Base-by-base conservation (phyloP, 2,888 invertebrate species). In the Anoplius nigerrimus region DNA sequence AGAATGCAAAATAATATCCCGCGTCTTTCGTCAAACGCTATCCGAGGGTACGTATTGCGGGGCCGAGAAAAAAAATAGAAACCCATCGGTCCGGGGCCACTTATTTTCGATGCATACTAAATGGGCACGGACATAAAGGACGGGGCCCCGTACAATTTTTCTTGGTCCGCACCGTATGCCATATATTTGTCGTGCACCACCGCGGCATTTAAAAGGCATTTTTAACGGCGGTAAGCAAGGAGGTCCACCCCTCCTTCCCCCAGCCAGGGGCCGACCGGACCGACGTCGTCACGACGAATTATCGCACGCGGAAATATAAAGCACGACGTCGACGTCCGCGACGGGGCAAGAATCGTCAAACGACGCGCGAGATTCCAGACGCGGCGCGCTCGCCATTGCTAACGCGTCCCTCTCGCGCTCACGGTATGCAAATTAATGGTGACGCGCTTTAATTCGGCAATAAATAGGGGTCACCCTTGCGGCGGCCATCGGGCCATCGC, bases 391-490 rank as follows among this genome's bases (percentile, higher is more conserved):
- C n/a, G n/a, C n/a, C n/a, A n/a, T n/a, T 53, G 73, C 46, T 63
- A 64, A 71, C 71, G 75, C 61, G n/a, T 75, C 66, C 69, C 69
- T 66, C 67, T 74, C 74, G 71, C 64, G 75, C 69, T 71, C 77
- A 80, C 75, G 82, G 83, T 84, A 87, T 88, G 88, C 84, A 87
- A 88, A 88, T 88, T 87, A 88, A 88, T 86, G 87, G 87, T 84
- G 87, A 86, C 86, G 87, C 87, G 88, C 83, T 88, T 88, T 88
- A 88, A 88, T 88, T 88, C 87, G 88, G 87, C 88, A 88, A 88
- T 88, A 88, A 88, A 88, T 88, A 88, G 87, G 84, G 87, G 87
- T 87, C 84, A 86, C 87, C 86, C 84, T 82, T 85, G 81, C 78
- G 80, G 76, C 85, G 82, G 79, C 84, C 84, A 84, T 84, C 80